Evolutionary conservation across 2,113 vertebrate genomes (phyloP).

Genomic region (Ciconia boyciana): DNA sequence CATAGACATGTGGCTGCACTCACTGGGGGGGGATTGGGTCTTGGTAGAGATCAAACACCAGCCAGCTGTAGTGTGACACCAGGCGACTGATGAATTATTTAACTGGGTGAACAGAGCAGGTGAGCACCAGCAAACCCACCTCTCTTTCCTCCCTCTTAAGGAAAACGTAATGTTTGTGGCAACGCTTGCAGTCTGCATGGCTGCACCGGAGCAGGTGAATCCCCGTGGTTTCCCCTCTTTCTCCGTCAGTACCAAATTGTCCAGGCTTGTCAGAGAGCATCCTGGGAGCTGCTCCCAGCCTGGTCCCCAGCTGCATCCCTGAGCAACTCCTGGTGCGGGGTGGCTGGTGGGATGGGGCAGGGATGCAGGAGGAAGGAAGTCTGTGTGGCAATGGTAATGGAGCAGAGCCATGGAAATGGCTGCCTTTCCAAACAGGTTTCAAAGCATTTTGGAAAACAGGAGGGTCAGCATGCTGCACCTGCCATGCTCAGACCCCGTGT

Average conservation of each 20-base stretch:
- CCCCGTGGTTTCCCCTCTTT: neutral
- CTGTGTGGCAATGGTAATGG: fast-evolving
- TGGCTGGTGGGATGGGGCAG: neutral
- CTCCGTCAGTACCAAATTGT: neutral
- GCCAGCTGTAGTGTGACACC: neutral
- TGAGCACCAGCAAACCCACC: neutral
- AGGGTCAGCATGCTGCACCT: neutral
- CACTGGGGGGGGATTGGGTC: fast-evolving
- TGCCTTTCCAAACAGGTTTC: fast-evolving
- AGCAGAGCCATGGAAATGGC: neutral
- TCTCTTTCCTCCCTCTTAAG: neutral
- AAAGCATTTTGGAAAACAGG: neutral
- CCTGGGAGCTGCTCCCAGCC: neutral
- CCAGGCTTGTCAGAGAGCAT: neutral
- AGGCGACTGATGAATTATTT: neutral
- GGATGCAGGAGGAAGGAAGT: neutral
- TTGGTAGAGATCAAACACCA: neutral
- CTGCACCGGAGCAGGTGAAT: neutral
- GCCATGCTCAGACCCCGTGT: fast-evolving
- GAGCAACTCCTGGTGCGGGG: neutral
- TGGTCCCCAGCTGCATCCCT: neutral
- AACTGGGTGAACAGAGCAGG: neutral
- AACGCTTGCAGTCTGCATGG: fast-evolving
- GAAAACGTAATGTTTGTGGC: neutral
- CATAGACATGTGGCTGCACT: fast-evolving